Base-by-base conservation (phyloP, 2,113 vertebrate genomes). In the Gasterosteus aculeatus region DNA sequence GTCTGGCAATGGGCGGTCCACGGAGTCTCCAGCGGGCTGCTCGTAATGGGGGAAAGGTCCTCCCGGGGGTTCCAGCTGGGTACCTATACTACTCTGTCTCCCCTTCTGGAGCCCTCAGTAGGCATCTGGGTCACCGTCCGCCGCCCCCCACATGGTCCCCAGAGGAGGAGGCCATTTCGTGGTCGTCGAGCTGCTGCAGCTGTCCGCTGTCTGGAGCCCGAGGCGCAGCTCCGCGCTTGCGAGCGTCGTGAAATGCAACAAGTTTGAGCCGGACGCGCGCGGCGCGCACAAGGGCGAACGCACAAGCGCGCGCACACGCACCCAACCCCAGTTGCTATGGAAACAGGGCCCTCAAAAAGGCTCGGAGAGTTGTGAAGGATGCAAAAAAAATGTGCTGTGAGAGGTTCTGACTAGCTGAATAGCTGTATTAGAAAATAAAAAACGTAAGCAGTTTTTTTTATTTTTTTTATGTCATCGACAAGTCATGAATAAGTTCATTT, bases 311-410 rank as follows among this genome's bases (percentile, higher is more conserved):
- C 71, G 57, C 53, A 42, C 69, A 61, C 38, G 9, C 58, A 71
- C 76, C 46, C 75, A 69, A 10, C 9, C 71, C 65, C 60, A n/a
- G 90, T 93, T 92, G 87, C 90, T 83, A 93, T 91, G 89, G 92
- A 87, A 93, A 93, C 92, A 89, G 35, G 83, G 75, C 76, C 86
- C 78, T 88, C 85, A 88, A 88, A 57, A 87, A 81, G 75, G 75
- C 77, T 77, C 78, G 81, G 86, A 84, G 82, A 89, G 80, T 83
- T 86, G 86, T 84, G 77, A 85, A 86, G 78, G 84, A 88, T 91
- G 87, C 29, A 82, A 75, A 78, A 74, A 78, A 83, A 71, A 85
- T 38, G 83, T 85, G 68, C 64, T 80, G 49, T 33, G 60, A 69
- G 68, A 86, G 69, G 35, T 63, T 88, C 63, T 51, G 70, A 84